phyloP scores from a whole-genome alignment of 2,113 vertebrate genomes.

The Saccopteryx bilineata region DNA sequence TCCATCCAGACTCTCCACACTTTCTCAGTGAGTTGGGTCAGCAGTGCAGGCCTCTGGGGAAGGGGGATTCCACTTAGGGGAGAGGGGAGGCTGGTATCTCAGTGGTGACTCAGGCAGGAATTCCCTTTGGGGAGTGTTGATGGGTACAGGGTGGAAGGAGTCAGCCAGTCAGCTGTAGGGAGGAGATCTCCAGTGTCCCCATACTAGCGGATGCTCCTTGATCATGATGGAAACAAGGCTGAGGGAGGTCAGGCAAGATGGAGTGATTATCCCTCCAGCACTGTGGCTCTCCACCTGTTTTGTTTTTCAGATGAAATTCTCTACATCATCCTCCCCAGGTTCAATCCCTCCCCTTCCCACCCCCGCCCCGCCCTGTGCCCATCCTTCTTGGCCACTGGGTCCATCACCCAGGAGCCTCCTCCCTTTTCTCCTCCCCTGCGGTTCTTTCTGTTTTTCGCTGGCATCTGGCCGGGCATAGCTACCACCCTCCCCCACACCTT shows the following conservation, averaged over 20 bases:
- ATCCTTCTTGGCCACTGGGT: slow-evolving; percentile 79
- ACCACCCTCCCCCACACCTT: slow-evolving; percentile 46
- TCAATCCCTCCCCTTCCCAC: slow-evolving; percentile 68
- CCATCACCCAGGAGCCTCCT: slow-evolving; percentile 75
- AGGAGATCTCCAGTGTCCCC: slow-evolving; percentile 37
- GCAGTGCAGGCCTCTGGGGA: neutral
- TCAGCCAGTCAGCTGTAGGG: neutral
- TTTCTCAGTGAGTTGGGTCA: neutral
- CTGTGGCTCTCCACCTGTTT: slow-evolving; percentile 63
- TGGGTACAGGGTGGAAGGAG: neutral
- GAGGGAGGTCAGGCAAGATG: slow-evolving; percentile 65
- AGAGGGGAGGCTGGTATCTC: slow-evolving; percentile 10
- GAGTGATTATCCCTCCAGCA: slow-evolving; percentile 20
- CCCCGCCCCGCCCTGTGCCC: slow-evolving; percentile 80
- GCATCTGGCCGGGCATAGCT: slow-evolving; percentile 82
- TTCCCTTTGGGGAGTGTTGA: slow-evolving; percentile 26
- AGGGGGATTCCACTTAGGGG: neutral
- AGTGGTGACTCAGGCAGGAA: slow-evolving; percentile 22
- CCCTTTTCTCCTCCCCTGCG: slow-evolving; percentile 84
- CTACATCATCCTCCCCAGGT: slow-evolving; percentile 74
- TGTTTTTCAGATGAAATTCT: slow-evolving; percentile 73
- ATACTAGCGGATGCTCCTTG: neutral
- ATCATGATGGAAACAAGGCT: neutral
- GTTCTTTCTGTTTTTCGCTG: slow-evolving; percentile 79
- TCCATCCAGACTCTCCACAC: neutral